phyloP scores from a whole-genome alignment of 1,140 invertebrate species.

The Muscidifurax raptorellus region DNA sequence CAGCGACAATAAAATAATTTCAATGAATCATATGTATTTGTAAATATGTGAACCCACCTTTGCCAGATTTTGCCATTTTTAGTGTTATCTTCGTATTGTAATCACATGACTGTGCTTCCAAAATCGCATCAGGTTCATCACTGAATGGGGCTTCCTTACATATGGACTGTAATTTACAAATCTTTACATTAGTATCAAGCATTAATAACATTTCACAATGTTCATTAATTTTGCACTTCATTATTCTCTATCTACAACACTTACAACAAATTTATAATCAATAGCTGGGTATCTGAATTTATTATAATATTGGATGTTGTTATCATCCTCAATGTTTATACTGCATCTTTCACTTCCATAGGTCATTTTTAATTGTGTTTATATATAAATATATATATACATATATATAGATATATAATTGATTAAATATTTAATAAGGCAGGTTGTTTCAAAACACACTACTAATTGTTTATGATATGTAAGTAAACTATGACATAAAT shows the following conservation, averaged over 20 bases:
- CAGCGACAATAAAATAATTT: background rate
- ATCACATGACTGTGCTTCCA: slow-evolving; percentile 87
- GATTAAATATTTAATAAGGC: background rate
- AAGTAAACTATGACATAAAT: background rate
- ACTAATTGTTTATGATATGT: background rate
- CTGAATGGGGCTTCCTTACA: slow-evolving; percentile 91
- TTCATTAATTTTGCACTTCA: slow-evolving; percentile 11
- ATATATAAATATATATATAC: no score
- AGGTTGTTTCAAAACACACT: no score
- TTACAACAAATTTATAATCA: slow-evolving; percentile 20
- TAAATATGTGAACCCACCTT: slow-evolving; percentile 72
- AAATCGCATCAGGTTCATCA: slow-evolving; percentile 87
- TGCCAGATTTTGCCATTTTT: slow-evolving; percentile 88
- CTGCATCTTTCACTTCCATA: slow-evolving; percentile 9
- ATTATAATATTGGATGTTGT: background rate
- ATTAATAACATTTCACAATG: slow-evolving; percentile 52
- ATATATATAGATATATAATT: no score
- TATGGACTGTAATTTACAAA: slow-evolving; percentile 81
- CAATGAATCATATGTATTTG: background rate
- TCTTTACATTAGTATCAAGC: slow-evolving; percentile 52
- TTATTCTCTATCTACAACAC: background rate
- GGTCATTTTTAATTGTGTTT: background rate
- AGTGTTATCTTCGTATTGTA: slow-evolving; percentile 90
- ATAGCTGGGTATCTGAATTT: slow-evolving; percentile 12
- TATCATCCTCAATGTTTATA: background rate